Base-by-base conservation (phyloP, 2,888 invertebrate genomes). In the Mesopsocus fuscifrons region DNA sequence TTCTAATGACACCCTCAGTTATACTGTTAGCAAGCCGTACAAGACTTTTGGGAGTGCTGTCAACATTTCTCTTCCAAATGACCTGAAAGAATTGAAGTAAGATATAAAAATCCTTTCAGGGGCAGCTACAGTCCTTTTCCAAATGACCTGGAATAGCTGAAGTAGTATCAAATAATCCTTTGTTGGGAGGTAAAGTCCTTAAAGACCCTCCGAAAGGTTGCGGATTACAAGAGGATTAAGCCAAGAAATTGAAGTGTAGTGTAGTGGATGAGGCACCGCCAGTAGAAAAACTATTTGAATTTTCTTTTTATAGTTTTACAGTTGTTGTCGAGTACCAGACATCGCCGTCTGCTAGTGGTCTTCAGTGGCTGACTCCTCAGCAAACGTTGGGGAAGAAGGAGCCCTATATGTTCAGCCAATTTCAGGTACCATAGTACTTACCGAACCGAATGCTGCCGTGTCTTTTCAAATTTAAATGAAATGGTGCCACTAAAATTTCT, bases 361-460 rank as follows among this genome's bases (percentile, higher is more conserved):
- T 95, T 42, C 89, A 91, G 60, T 95, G 94, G 92, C 61, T 95
- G 48, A 71, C 71, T 17, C 77, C 85, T 1, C 72, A 74, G 49
- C 91, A 91, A 63, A 95, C 94, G 1, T 72, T 83, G 8, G 91
- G 89, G 45, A 84, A 85, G 57, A 67, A 72, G 50, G 71, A 80
- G 55, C 91, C 92, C 0, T 94, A 81, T 55, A 61, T 94, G 53
- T 84, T 82, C 62, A 82, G 81, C 49, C 83, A 84, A 56, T 82
- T 81, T 57, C 76, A 83, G 66, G 76, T 76, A 61, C n/a, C n/a
- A n/a, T n/a, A n/a, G n/a, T n/a, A n/a, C n/a, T n/a, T n/a, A n/a
- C n/a, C n/a, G n/a, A n/a, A n/a, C n/a, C n/a, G n/a, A n/a, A n/a
- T 54, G 42, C 49, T 34, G 22, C 34, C n/a, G 18, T 42, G 42